Percentiles rank a stretch among this genome's conserved stretches.
Conservation (phyloP, 2,888 invertebrate species). For the Ectropis crepuscularia region DNA sequence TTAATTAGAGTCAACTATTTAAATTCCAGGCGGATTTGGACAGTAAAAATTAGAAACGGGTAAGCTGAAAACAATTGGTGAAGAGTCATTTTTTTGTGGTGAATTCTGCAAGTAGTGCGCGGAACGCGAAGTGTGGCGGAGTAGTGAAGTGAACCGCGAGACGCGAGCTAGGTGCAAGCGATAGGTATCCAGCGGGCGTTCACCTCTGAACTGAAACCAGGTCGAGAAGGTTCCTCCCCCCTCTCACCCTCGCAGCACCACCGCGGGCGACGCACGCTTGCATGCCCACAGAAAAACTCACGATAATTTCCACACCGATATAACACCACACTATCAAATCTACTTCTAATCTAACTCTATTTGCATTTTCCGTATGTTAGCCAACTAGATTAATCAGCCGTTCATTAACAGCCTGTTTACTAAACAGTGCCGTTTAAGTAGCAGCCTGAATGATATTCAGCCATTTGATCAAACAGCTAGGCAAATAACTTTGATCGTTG, state of each 20-base stretch:
- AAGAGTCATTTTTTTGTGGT: slow-evolving; percentile 10
- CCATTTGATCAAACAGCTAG: too few relatives aligned
- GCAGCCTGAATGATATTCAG: too few relatives aligned
- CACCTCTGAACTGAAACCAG: slow-evolving; percentile 79
- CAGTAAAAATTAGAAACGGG: not conserved
- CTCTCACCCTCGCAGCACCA: slow-evolving; percentile 25
- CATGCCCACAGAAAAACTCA: slow-evolving; percentile 37
- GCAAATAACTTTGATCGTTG: too few relatives aligned
- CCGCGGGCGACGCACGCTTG: slow-evolving; percentile 38
- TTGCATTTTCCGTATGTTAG: slow-evolving; percentile 2
- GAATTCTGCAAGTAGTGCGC: slow-evolving; percentile 1
- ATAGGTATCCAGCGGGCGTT: slow-evolving; percentile 66
- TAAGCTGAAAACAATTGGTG: not conserved
- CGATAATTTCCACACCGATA: slow-evolving; percentile 38
- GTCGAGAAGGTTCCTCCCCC: slow-evolving; percentile 67
- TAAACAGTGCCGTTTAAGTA: too few relatives aligned
- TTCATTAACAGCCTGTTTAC: too few relatives aligned
- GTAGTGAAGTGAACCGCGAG: slow-evolving; percentile 37
- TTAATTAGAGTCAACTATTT: too few relatives aligned
- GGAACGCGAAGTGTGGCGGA: slow-evolving; percentile 11
- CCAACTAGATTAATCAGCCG: too few relatives aligned
- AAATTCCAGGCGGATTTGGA: not conserved
- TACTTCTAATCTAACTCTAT: too few relatives aligned
- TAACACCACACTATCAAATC: slow-evolving; percentile 12
- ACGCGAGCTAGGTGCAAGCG: slow-evolving; percentile 50